Evolutionary conservation across 2,797 vertebrate species (phyloP).

Genomic region (Rhincodon typus): DNA sequence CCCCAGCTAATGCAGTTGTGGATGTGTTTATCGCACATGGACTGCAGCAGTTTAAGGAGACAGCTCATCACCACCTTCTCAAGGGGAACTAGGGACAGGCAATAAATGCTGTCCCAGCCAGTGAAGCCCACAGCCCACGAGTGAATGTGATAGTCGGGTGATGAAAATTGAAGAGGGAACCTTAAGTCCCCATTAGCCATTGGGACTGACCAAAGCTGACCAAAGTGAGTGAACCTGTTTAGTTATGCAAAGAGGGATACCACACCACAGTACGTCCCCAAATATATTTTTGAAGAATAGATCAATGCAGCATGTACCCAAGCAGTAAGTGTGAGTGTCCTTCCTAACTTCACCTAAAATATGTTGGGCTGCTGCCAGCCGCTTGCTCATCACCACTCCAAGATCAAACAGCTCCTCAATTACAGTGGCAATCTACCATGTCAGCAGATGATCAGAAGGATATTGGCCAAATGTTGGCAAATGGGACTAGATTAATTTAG

Average conservation of each 20-base stretch:
- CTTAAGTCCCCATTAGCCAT: neutral
- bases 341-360: neutral
- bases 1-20: no score
- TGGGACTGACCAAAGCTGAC: no score
- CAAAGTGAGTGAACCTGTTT: neutral
- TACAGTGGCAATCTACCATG: neutral
- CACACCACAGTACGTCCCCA: neutral
- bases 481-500: no score
- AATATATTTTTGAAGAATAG: neutral
- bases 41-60: no score
- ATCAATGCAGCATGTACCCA: neutral
- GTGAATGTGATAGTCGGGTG: neutral
- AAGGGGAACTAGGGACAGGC: no score
- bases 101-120: no score
- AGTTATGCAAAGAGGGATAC: neutral
- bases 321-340: neutral
- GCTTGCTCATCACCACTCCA: no score
- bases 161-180: neutral
- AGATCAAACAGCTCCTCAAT: neutral
- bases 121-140: no score
- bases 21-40: no score
- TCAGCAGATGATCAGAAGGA: neutral
- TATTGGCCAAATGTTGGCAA: no score
- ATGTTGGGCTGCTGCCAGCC: neutral
- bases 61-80: no score